Evolutionary conservation across 2,113 vertebrate genomes (phyloP), one percentile per base, ranked within the genome.

Genomic region (Perccottus glenii): DNA sequence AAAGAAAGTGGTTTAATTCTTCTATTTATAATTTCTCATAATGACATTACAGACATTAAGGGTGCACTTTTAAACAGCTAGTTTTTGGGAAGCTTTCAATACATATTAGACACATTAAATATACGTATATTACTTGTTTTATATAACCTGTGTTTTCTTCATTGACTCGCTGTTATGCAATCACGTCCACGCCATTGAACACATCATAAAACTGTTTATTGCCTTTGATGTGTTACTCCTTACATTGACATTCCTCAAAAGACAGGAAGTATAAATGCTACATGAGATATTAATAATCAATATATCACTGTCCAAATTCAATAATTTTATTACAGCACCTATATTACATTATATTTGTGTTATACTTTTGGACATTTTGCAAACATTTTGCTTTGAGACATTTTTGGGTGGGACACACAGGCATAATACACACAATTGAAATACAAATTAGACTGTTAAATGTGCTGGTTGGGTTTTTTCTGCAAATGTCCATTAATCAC

Each of bases 381-480:
- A 79, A 68, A 60, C 2, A 40, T 35, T 43, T 59, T 55, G 52
- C 52, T 1, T 4, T 11, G 10, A 45, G 10, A 2, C 61, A 74
- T 85, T 84, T 82, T 83, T 88, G 80, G 86, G 84, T 67, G 56
- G 70, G 63, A 80, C 46, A 11, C 56, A 58, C 38, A 43, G 10
- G 12, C 44, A 4, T 5, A 2, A 27, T 27, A 75, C 53, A 60
- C n/a, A 50, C 9, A 60, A 5, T 58, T 65, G 62, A 77, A 80
- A 74, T 58, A 72, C 62, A 77, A 62, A 67, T 15, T 58, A 72
- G 44, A 65, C n/a, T 51, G 46, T 16, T 58, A 51, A 40, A 64
- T 19, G 16, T 44, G 33, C 43, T 45, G 6, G 58, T 49, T 70
- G n/a, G 38, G 45, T n/a, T 48, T 60, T 75, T 78, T 68, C 42